Conservation (phyloP, 1,140 invertebrate genomes). For the Euglossa dilemma region DNA sequence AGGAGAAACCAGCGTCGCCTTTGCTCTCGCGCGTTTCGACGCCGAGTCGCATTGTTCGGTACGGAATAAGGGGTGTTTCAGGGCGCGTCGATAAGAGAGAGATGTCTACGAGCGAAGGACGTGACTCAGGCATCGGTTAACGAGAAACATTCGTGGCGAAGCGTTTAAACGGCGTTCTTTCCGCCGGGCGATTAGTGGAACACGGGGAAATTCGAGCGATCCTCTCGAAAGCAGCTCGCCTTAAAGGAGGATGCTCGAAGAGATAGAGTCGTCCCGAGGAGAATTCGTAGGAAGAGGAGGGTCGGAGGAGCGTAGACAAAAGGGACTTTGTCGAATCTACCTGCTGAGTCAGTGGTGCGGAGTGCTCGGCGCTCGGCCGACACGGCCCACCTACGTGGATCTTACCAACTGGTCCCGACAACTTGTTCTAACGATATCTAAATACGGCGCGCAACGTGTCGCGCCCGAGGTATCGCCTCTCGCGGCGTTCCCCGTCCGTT, state of each 20-base stretch:
- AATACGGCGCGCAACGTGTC: slow-evolving; percentile 32
- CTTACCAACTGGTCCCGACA: slow-evolving; percentile 11
- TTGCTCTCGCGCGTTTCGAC: not conserved
- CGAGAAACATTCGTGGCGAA: not conserved
- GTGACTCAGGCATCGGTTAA: no score
- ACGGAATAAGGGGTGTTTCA: no score
- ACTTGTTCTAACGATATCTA: slow-evolving; percentile 42
- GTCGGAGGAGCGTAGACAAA: slow-evolving; percentile 45
- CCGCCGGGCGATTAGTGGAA: not conserved
- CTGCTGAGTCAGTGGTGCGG: slow-evolving; percentile 59
- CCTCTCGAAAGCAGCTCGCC: not conserved
- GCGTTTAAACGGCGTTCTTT: slow-evolving; percentile 12
- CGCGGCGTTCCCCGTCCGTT: not conserved
- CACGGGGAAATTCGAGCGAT: slow-evolving; percentile 7
- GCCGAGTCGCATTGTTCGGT: not conserved
- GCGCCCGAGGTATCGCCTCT: slow-evolving; percentile 22
- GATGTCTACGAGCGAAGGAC: not conserved
- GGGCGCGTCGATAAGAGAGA: not conserved
- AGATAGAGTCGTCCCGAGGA: not conserved
- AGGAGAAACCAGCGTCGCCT: not conserved
- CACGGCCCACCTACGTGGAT: slow-evolving; percentile 56
- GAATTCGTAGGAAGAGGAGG: slow-evolving; percentile 1
- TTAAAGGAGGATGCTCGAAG: slow-evolving; percentile 8
- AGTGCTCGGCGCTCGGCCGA: slow-evolving; percentile 21
- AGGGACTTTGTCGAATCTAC: slow-evolving; percentile 58